Percentiles rank a stretch among this genome's conserved stretches.
Evolutionary conservation across 2,888 invertebrate genomes (phyloP).

Genomic region (Xylota segnis): DNA sequence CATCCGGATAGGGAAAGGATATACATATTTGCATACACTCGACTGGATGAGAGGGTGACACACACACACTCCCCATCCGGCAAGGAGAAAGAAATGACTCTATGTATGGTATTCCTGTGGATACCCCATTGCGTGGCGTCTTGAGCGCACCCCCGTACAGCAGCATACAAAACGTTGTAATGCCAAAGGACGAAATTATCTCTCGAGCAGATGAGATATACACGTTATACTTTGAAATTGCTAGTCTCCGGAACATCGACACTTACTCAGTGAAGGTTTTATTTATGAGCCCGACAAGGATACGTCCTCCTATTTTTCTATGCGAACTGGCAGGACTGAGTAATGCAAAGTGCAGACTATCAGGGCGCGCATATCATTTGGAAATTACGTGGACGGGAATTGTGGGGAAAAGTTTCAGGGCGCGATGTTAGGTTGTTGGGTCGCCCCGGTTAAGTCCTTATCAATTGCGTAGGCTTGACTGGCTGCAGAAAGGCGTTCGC

Average conservation of each 20-base stretch:
- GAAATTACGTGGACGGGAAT: slow-evolving; percentile 38
- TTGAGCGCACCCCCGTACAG: neutral
- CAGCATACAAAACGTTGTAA: neutral
- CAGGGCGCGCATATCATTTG: slow-evolving; percentile 65
- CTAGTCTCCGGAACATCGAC: slow-evolving; percentile 52
- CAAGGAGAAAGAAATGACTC: no score
- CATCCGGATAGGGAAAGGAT: slow-evolving; percentile 24
- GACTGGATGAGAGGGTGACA: neutral
- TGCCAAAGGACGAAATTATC: slow-evolving; percentile 42
- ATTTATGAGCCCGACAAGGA: slow-evolving; percentile 42
- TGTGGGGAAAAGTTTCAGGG: slow-evolving; percentile 4
- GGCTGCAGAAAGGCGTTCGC: slow-evolving; percentile 36
- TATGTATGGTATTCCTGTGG: slow-evolving; percentile 11
- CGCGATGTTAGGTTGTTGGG: slow-evolving; percentile 1
- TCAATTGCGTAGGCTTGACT: slow-evolving; percentile 64
- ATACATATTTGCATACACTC: slow-evolving; percentile 47
- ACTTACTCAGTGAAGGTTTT: slow-evolving; percentile 44
- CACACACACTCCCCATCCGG: no score
- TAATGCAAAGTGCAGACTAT: slow-evolving; percentile 53
- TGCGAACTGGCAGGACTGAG: slow-evolving; percentile 4
- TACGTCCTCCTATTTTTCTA: neutral
- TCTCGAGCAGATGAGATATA: slow-evolving; percentile 50
- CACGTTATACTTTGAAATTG: slow-evolving; percentile 60
- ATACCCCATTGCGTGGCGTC: slow-evolving; percentile 29
- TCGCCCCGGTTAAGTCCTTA: slow-evolving; percentile 54